Evolutionary conservation across 2,797 vertebrate genomes (phyloP).

Genomic region (Lerista edwardsae): DNA sequence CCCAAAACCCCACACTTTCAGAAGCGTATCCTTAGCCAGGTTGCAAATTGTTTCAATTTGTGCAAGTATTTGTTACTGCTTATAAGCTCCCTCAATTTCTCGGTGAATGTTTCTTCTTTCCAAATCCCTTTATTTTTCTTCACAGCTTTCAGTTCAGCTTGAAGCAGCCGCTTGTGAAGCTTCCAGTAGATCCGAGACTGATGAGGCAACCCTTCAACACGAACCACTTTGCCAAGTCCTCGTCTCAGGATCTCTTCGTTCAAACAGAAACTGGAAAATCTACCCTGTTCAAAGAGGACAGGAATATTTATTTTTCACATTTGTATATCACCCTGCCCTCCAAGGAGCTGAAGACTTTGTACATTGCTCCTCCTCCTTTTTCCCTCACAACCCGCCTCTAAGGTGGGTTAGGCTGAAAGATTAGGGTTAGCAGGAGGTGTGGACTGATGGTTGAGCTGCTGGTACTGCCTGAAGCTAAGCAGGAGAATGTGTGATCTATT

Average conservation of each 20-base stretch:
- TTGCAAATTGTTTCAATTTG: constrained; percentile 65
- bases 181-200: constrained; percentile 84
- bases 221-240: constrained; percentile 86
- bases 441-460: no score
- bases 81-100: constrained; percentile 67
- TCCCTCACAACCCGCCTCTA: no score
- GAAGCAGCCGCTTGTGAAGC: constrained; percentile 87
- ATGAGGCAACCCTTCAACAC: constrained; percentile 79
- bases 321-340: no score
- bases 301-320: neutral
- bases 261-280: constrained; percentile 79
- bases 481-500: no score
- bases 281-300: constrained; percentile 73
- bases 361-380: no score
- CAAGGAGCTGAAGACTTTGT: no score
- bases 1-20: constrained; percentile 32
- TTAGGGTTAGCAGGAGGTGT: no score
- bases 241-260: constrained; percentile 88
- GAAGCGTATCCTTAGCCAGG: constrained; percentile 48
- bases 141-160: constrained; percentile 87
- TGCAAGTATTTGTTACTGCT: constrained; percentile 58
- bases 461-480: no score
- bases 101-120: constrained; percentile 82
- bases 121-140: constrained; percentile 88
- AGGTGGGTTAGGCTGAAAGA: no score